These are phyloP conservation scores for Solea senegalensis DNA, from an alignment of 2,113 vertebrate genomes.

Conservation along the genomic window DNA sequence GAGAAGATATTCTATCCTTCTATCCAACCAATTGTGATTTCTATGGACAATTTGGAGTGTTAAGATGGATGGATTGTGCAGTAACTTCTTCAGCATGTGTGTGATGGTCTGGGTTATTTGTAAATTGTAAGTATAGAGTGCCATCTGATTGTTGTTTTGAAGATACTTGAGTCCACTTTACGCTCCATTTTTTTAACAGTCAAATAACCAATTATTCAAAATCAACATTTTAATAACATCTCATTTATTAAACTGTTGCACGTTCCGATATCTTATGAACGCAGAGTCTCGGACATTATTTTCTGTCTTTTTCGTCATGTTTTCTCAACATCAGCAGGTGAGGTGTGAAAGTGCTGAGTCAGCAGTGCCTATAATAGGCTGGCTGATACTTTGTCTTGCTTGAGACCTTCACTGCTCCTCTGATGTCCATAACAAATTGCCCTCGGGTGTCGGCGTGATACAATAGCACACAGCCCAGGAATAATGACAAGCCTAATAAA, in stretches of 20 bases:
- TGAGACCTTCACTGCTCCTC: conserved; percentile 66
- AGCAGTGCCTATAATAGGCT: conserved; percentile 44
- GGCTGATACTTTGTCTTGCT: conserved; percentile 57
- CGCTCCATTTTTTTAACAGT: too few species aligned
- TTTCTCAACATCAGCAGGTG: conserved; percentile 31
- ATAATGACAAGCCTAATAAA: conserved; percentile 41
- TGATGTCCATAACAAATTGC: conserved; percentile 72
- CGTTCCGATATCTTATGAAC: neutral
- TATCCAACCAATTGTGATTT: neutral
- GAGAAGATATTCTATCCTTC: neutral
- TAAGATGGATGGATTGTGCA: conserved; percentile 37
- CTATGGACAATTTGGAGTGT: conserved; percentile 12
- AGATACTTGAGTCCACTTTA: neutral
- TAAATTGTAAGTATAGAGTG: conserved; percentile 37
- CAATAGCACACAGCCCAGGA: conserved; percentile 46
- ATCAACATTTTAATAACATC: neutral
- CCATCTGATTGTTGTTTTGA: conserved; percentile 36
- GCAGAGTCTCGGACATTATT: neutral
- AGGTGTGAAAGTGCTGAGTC: conserved; percentile 63
- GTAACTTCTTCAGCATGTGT: conserved; percentile 18
- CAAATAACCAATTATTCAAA: too few species aligned
- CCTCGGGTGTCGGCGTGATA: conserved; percentile 58
- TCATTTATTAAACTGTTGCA: neutral
- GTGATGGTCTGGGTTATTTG: conserved; percentile 19
- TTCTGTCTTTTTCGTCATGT: neutral